Base-by-base conservation (phyloP, 2,888 invertebrate genomes). In the Ochropleura plecta region DNA sequence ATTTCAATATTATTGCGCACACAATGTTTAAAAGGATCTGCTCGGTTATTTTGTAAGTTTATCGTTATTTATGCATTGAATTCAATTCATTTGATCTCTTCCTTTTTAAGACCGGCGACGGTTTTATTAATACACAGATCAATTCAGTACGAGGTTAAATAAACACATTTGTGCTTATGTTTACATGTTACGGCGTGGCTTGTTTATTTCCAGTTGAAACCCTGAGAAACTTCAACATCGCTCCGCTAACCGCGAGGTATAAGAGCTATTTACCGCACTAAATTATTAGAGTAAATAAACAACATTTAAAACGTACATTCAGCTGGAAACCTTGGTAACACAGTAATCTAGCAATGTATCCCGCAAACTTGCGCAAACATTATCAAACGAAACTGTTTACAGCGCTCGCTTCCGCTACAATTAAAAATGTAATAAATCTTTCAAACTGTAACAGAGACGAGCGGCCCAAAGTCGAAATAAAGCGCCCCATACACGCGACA, bases 371-470 rank as follows among this genome's bases (percentile, higher is more conserved):
- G 84, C 68, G 74, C 76, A 72, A 86, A 79, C 65, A 74, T 82
- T 79, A 78, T 81, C 84, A 81, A 78, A 79, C 84, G 85, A 81
- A 79, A 81, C 79, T 75, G 78, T 83, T 79, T 70, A 75, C 80
- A 84, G 76, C 70, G 72, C 72, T 67, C 71, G 65, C 70, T 78
- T 76, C 78, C 77, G 65, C 73, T 83, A 87, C 84, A 88, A 86
- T 88, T 86, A 84, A 84, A 80, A 84, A 84, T 80, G 79, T 74
- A 84, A 90, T 90, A 91, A 90, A 91, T 90, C 89, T 86, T 84
- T 85, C 85, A 86, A 86, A 88, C 70, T 86, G 88, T 88, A 90
- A 86, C 88, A 90, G 86, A 85, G 84, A 86, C 82, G 87, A 86
- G 85, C 70, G 66, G 76, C 80, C 81, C 64, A 85, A 87, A 86